Percentiles rank a stretch among this genome's conserved stretches.
Evolutionary conservation across 2,888 invertebrate species (phyloP).

Genomic region (Phanerotoma sp.): DNA sequence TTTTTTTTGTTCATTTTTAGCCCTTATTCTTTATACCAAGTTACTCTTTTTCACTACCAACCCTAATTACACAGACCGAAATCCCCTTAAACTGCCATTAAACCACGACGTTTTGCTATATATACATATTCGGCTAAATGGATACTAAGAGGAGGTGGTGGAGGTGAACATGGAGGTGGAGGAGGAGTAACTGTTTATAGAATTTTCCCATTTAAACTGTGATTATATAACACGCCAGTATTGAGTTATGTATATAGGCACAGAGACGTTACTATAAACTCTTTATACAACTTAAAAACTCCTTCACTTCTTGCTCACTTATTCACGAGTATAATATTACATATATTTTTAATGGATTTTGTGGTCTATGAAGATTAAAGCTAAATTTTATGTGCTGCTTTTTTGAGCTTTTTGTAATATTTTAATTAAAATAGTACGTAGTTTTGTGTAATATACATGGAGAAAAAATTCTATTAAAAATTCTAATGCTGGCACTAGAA

Average conservation of each 20-base stretch:
- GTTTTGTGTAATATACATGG: too few species aligned
- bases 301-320: constrained; percentile 29
- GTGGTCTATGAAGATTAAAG: constrained; percentile 1
- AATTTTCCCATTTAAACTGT: constrained; percentile 5
- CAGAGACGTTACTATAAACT: neutral
- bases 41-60: constrained; percentile 26
- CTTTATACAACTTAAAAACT: constrained; percentile 9
- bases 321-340: too few species aligned
- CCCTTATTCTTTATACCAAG: constrained; percentile 5
- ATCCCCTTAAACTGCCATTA: constrained; percentile 56
- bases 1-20: constrained; percentile 8
- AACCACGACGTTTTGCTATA: constrained; percentile 39
- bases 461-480: neutral
- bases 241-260: too few species aligned
- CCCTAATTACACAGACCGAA: constrained; percentile 51
- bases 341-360: constrained; percentile 34
- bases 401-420: neutral
- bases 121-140: constrained; percentile 38
- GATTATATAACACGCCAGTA: neutral
- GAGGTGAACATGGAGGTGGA: too few species aligned
- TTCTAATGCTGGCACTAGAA: too few species aligned
- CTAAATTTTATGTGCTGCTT: neutral
- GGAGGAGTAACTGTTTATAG: constrained; percentile 5
- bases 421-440: neutral
- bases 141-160: constrained; percentile 37